These are phyloP conservation scores for Corythaeola cristata DNA, from an alignment of 2,113 vertebrate species.

Conservation along the genomic window DNA sequence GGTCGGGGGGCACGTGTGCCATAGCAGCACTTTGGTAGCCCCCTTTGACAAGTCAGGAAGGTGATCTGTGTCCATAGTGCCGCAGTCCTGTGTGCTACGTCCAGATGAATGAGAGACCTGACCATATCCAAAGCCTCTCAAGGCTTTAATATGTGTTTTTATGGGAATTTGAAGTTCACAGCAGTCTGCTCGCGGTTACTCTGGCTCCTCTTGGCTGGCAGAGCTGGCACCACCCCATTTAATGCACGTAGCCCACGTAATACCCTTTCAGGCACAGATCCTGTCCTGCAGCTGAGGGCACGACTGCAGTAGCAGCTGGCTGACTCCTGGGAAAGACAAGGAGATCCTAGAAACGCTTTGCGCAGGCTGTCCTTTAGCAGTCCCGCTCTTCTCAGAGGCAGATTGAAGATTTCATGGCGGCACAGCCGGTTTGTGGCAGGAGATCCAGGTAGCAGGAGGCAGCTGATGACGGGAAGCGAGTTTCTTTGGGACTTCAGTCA, in stretches of 20 bases:
- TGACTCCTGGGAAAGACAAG: background rate
- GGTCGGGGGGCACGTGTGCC: background rate
- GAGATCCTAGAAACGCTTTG: background rate
- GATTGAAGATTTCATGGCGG: background rate
- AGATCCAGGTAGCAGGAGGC: background rate
- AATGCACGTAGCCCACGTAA: rapidly evolving
- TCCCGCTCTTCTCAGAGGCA: background rate
- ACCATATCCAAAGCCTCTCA: background rate
- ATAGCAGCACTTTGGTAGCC: background rate
- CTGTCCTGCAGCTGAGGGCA: background rate
- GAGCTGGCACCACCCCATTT: background rate
- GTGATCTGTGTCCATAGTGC: background rate
- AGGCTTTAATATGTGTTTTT: background rate
- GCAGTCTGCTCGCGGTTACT: background rate
- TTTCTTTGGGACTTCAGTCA: background rate
- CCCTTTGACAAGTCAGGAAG: background rate
- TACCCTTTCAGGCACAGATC: background rate
- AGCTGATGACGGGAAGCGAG: background rate
- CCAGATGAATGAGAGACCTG: background rate
- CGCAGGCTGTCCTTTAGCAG: background rate
- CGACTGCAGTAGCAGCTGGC: background rate
- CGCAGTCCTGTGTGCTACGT: background rate
- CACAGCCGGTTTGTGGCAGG: background rate
- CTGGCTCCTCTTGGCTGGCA: background rate
- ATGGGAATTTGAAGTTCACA: background rate